phyloP scores from a whole-genome alignment of 2,888 invertebrate genomes.

The Orthosia gothica region DNA sequence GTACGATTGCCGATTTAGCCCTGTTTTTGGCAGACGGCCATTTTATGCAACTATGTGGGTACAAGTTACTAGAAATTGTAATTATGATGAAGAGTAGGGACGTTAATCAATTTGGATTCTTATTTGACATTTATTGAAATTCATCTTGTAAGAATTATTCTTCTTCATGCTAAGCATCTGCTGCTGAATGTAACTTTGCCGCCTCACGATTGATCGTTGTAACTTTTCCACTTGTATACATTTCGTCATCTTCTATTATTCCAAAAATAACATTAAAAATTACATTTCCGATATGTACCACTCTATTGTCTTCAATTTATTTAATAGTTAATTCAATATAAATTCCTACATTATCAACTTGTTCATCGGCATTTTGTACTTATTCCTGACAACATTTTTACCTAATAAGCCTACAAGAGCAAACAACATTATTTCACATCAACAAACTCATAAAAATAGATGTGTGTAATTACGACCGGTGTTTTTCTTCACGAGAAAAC shows the following conservation, averaged over 20 bases:
- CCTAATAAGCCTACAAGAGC: slow-evolving; percentile 27
- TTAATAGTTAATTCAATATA: slow-evolving; percentile 2
- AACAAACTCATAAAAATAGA: slow-evolving; percentile 69
- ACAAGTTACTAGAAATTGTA: slow-evolving; percentile 47
- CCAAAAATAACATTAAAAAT: not conserved
- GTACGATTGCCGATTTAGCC: slow-evolving; percentile 49
- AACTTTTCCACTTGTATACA: not conserved
- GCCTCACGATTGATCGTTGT: not conserved
- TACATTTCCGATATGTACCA: not conserved
- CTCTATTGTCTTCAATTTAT: not conserved
- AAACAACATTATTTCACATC: slow-evolving; percentile 65
- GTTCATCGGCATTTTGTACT: slow-evolving; percentile 22
- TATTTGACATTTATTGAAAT: not conserved
- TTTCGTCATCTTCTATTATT: not conserved
- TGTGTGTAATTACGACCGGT: slow-evolving; percentile 62
- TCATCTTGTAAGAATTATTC: not conserved
- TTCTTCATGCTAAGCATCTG: not conserved
- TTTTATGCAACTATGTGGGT: slow-evolving; percentile 53
- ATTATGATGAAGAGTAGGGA: slow-evolving; percentile 34
- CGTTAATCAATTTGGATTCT: slow-evolving; percentile 4
- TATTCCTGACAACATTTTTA: slow-evolving; percentile 28
- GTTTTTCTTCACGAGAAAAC: slow-evolving; percentile 66
- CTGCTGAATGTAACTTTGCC: not conserved
- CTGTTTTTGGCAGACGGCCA: slow-evolving; percentile 59
- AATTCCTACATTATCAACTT: slow-evolving; percentile 10